Base-by-base conservation (phyloP, 2,888 invertebrate species). In the Notodonta dromedarius region DNA sequence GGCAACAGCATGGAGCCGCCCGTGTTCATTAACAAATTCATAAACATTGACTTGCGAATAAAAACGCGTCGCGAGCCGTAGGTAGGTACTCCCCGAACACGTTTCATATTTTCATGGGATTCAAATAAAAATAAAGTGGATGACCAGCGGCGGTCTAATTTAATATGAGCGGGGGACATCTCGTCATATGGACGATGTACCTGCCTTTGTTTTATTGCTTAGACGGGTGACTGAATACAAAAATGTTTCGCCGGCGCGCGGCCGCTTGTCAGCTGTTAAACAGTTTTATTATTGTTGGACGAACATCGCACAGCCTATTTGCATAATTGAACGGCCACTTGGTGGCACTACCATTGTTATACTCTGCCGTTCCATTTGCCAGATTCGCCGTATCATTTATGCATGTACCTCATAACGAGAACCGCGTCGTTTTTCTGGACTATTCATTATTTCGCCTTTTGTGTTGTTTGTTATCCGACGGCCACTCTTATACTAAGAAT, bases 301-400 rank as follows among this genome's bases (percentile, higher is more conserved):
- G 87, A 86, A 87, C 89, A 89, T 88, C 82, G 89, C 82, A 72
- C 86, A 85, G 88, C 85, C 89, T 89, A 94, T 94, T 94, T 94
- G 93, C 94, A 94, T 94, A 94, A 94, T 94, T 94, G 93, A 94
- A 94, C 90, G 90, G 88, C 88, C 91, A 93, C 92, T 93, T 91
- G 87, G 89, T 91, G 85, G 84, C 88, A 89, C 91, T 89, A 89
- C 86, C 93, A 90, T 93, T 93, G 93, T 93, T 93, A 93, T 91
- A 90, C 87, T 92, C 86, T 88, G 90, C 91, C 93, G 88, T 87
- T 84, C 90, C 93, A 93, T 93, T 93, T 93, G 93, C 92, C 92
- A 93, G 93, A 93, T 93, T 92, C 86, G 88, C 84, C 79, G 86
- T 90, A 92, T 93, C 93, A 93, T 92, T 92, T 93, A 92, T 93